These are phyloP conservation scores for Carcina quercana DNA, from an alignment of 2,888 invertebrate species.

Conservation along the genomic window DNA sequence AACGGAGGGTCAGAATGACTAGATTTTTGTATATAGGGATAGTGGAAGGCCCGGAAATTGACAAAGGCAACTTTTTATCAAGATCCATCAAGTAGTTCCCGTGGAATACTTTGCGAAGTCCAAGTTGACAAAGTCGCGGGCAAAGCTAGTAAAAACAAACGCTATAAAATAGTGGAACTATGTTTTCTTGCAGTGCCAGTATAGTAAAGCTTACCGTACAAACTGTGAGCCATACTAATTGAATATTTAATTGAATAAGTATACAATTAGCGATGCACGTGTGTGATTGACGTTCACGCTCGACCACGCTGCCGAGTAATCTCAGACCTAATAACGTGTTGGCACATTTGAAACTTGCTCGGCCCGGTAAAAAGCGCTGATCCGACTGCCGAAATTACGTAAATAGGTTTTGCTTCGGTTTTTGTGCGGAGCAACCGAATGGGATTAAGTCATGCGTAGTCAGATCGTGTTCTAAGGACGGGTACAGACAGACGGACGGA, in stretches of 20 bases:
- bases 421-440: slow-evolving; percentile 28
- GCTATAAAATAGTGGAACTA: no score
- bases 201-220: no score
- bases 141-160: no score
- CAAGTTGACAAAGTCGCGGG: no score
- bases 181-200: no score
- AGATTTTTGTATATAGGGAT: no score
- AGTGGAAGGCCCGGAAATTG: no score
- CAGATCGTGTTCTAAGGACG: slow-evolving; percentile 6
- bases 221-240: no score
- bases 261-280: background rate
- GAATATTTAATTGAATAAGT: background rate
- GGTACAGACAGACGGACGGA: slow-evolving; percentile 5
- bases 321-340: background rate
- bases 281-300: background rate
- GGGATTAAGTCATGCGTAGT: slow-evolving; percentile 31
- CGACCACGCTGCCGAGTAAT: background rate
- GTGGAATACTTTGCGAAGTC: no score
- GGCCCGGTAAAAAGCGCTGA: background rate
- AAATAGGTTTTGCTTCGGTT: slow-evolving; percentile 32
- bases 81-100: no score
- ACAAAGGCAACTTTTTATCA: no score
- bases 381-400: slow-evolving; percentile 21
- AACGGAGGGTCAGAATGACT: no score
- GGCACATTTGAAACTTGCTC: background rate